phyloP scores from a whole-genome alignment of 2,888 invertebrate genomes.

The Pardosa pseudoannulata region DNA sequence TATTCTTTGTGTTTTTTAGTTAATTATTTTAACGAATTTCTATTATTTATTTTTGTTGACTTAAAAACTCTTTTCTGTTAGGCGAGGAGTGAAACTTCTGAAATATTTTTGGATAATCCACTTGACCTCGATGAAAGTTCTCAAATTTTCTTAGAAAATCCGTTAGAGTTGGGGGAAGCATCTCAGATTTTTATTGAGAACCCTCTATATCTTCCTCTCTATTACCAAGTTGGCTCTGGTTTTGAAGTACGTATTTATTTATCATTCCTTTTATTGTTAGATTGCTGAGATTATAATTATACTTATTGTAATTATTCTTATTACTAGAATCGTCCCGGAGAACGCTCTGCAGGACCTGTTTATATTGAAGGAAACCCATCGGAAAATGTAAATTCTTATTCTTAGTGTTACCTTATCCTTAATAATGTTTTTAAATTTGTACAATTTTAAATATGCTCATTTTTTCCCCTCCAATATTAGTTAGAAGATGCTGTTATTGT shows the following conservation, averaged over 20 bases:
- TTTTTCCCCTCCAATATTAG: neutral
- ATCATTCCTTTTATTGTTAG: neutral
- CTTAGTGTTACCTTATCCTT: neutral
- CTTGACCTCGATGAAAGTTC: neutral
- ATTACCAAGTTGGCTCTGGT: neutral
- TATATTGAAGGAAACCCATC: neutral
- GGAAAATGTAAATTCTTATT: neutral
- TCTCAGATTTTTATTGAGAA: neutral
- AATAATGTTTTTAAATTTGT: neutral
- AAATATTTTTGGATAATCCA: no score
- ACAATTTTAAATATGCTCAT: neutral
- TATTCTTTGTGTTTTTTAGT: no score
- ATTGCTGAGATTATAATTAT: neutral
- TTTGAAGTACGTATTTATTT: neutral
- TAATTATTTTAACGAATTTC: no score
- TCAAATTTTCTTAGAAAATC: neutral
- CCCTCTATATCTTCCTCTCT: no score
- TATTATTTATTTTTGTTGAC: no score
- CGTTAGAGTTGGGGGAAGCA: no score
- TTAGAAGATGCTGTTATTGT: neutral
- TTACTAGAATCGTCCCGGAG: neutral
- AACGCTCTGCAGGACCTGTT: neutral
- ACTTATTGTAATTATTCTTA: neutral
- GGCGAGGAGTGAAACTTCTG: no score
- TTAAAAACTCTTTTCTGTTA: no score